These are phyloP conservation scores for Drosophila virilis DNA, from an alignment of 1,140 invertebrate species.

Conservation along the genomic window DNA sequence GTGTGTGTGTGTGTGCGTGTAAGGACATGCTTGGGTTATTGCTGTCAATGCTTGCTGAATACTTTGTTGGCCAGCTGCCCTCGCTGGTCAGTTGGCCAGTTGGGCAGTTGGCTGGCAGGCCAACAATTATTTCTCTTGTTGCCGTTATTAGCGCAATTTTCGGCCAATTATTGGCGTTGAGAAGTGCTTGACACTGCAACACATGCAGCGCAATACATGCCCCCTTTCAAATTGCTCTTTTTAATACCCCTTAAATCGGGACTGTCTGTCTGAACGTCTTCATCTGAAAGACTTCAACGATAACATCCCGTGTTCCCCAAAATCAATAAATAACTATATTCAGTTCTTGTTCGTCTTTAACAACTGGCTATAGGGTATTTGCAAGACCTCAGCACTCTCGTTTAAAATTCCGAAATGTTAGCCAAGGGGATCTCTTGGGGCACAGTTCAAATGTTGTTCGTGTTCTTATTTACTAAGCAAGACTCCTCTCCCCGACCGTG, in stretches of 20 bases:
- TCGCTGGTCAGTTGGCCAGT: slow-evolving; percentile 29
- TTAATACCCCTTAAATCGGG: neutral
- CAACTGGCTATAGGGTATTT: neutral
- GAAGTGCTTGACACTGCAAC: slow-evolving; percentile 29
- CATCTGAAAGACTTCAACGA: too few species aligned
- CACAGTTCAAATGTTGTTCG: neutral
- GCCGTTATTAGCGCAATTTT: slow-evolving; percentile 73
- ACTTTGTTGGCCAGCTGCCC: neutral
- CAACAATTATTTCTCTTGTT: slow-evolving; percentile 63
- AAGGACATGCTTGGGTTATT: slow-evolving; percentile 50
- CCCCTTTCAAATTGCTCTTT: slow-evolving; percentile 15
- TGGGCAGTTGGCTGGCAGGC: slow-evolving; percentile 35
- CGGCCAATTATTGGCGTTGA: slow-evolving; percentile 66
- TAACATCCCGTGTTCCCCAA: too few species aligned
- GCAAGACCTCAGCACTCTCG: neutral
- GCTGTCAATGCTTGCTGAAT: slow-evolving; percentile 29
- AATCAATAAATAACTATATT: too few species aligned
- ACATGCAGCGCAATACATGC: slow-evolving; percentile 8
- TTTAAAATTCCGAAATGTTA: neutral
- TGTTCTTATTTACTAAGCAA: neutral
- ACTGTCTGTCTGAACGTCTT: too few species aligned
- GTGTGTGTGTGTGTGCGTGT: slow-evolving; percentile 7
- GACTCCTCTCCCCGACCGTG: neutral
- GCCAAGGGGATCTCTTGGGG: neutral
- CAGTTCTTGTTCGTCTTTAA: too few species aligned